Evolutionary conservation across 1,140 invertebrate genomes (phyloP).

Genomic region (Drosophila pachea): DNA sequence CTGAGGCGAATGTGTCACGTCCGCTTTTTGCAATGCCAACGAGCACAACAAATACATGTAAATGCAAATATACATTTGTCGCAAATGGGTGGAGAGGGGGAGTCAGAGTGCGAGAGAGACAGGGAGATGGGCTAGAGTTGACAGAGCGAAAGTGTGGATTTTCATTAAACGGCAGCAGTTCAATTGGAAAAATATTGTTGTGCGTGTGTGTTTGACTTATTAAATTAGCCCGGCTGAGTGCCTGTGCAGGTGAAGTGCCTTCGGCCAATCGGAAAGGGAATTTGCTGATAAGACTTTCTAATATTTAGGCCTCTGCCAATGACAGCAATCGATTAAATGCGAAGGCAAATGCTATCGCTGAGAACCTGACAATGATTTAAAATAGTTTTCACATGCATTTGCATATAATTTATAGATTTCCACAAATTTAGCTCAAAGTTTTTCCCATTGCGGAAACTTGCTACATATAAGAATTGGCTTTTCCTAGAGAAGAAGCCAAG

Average conservation of each 20-base stretch:
- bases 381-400: no score
- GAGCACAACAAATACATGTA: constrained; percentile 57
- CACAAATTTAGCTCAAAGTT: no score
- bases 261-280: constrained; percentile 61
- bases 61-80: constrained; percentile 71
- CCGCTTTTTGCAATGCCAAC: constrained; percentile 53
- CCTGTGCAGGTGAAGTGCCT: background rate
- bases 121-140: constrained; percentile 1
- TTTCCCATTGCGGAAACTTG: background rate
- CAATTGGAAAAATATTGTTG: constrained; percentile 66
- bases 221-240: constrained; percentile 69
- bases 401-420: no score
- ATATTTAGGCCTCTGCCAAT: no score
- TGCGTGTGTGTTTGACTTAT: constrained; percentile 50
- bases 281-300: constrained; percentile 57
- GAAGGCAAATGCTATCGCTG: no score
- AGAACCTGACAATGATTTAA: no score
- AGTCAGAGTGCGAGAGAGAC: no score
- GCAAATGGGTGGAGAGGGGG: no score
- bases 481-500: background rate
- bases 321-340: no score
- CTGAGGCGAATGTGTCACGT: constrained; percentile 60
- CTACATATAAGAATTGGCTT: background rate
- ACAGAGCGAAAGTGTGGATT: constrained; percentile 58
- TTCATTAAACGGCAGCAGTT: constrained; percentile 59